These are phyloP conservation scores for Parambassis ranga DNA, from an alignment of 2,797 vertebrate species.

Conservation along the genomic window DNA sequence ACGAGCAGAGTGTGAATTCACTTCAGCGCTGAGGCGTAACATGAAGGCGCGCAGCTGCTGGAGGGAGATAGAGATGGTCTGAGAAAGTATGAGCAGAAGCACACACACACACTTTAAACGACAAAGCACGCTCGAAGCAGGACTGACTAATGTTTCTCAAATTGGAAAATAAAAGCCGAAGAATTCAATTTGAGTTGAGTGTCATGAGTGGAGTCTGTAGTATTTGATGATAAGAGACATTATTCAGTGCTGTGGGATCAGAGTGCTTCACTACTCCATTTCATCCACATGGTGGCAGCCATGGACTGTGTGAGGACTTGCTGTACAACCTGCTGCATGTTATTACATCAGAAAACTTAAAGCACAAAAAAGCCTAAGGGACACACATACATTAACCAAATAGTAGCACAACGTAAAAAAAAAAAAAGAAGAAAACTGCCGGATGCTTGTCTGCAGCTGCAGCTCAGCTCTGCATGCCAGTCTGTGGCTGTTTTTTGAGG, in stretches of 20 bases:
- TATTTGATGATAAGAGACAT: constrained; percentile 33
- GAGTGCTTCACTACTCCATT: constrained; percentile 3
- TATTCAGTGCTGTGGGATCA: constrained; percentile 25
- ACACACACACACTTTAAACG: background rate
- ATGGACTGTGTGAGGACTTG: constrained; percentile 7
- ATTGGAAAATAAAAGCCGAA: background rate
- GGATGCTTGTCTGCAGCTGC: constrained; percentile 2
- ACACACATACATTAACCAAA: constrained; percentile 69
- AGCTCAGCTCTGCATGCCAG: constrained; percentile 31
- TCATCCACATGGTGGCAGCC: constrained; percentile 70
- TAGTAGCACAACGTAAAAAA: constrained; percentile 52
- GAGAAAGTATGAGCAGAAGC: constrained; percentile 4
- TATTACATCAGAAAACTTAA: constrained; percentile 74
- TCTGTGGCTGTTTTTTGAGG: constrained; percentile 39
- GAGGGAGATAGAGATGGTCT: constrained; percentile 41
- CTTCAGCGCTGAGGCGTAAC: constrained; percentile 27
- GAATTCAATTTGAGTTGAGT: background rate
- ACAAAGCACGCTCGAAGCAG: constrained; percentile 16
- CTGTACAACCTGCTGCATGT: constrained; percentile 65
- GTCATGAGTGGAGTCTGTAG: background rate
- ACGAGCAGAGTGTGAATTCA: constrained; percentile 12
- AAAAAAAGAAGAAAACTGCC: background rate
- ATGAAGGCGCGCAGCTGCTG: constrained; percentile 44
- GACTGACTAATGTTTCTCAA: constrained; percentile 44
- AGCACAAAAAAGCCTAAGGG: constrained; percentile 65